These are phyloP conservation scores for Psophia crepitans DNA, from an alignment of 2,113 vertebrate species.

Conservation along the genomic window DNA sequence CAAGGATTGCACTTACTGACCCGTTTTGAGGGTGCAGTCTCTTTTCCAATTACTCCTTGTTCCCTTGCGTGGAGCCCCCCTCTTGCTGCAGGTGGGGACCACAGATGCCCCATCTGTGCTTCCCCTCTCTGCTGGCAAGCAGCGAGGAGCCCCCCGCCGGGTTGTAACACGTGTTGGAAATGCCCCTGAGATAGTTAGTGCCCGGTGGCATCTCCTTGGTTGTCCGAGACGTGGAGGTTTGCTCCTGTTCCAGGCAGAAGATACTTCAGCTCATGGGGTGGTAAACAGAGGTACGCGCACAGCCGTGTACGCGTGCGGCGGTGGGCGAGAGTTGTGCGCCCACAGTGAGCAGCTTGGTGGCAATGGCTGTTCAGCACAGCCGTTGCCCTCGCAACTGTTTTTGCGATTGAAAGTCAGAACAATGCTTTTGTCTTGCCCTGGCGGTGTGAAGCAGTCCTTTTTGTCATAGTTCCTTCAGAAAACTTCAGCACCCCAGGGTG, in stretches of 20 bases:
- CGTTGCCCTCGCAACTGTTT: not conserved
- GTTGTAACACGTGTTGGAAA: not conserved
- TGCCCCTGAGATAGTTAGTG: not conserved
- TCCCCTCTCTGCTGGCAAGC: not conserved
- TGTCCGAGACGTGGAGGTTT: not conserved
- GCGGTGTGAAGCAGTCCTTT: not conserved
- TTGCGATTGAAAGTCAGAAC: not conserved
- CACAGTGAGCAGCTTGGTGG: rapidly evolving
- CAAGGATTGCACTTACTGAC: not conserved
- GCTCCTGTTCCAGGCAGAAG: not conserved
- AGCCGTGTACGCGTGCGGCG: rapidly evolving
- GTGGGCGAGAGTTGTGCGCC: not conserved
- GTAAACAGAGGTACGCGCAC: rapidly evolving
- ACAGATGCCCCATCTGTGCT: rapidly evolving
- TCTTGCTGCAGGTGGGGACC: not conserved
- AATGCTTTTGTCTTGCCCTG: not conserved
- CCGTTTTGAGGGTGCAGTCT: not conserved
- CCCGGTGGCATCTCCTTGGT: not conserved
- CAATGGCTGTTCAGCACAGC: not conserved
- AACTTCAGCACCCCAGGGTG: not conserved
- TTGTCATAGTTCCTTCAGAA: not conserved
- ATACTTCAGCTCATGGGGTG: not conserved
- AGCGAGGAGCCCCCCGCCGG: rapidly evolving
- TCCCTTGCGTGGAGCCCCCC: not conserved
- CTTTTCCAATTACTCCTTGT: not conserved